phyloP scores from a whole-genome alignment of 2,888 invertebrate species.

The Tillus elongatus region DNA sequence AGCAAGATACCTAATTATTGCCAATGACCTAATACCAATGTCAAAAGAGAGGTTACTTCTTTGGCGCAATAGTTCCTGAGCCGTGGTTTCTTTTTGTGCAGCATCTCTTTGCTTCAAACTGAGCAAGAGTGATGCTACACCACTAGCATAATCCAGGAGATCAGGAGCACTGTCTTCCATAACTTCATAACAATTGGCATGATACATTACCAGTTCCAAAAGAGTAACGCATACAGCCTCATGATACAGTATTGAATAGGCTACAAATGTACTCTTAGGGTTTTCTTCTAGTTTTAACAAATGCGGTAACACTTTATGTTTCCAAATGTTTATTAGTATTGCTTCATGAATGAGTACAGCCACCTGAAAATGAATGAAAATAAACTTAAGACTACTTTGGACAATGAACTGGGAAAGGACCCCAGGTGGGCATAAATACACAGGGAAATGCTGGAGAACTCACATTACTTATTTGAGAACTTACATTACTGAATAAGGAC shows the following conservation, averaged over 20 bases:
- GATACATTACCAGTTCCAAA: slow-evolving; percentile 74
- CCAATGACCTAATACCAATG: slow-evolving; percentile 69
- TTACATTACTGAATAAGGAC: too few species aligned
- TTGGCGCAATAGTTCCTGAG: slow-evolving; percentile 57
- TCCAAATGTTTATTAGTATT: slow-evolving; percentile 77
- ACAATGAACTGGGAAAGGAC: too few species aligned
- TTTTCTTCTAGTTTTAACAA: slow-evolving; percentile 60
- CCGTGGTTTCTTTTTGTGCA: slow-evolving; percentile 39
- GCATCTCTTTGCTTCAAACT: slow-evolving; percentile 44
- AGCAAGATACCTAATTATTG: slow-evolving; percentile 64
- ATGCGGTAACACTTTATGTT: slow-evolving; percentile 68
- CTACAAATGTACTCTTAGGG: slow-evolving; percentile 61
- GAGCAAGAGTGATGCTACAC: slow-evolving; percentile 56
- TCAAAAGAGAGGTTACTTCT: slow-evolving; percentile 64
- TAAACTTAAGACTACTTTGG: too few species aligned
- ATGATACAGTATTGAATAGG: slow-evolving; percentile 52
- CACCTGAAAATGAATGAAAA: slow-evolving; percentile 52
- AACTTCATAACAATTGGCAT: slow-evolving; percentile 68
- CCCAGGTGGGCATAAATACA: too few species aligned
- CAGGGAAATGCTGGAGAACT: too few species aligned
- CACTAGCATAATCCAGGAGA: slow-evolving; percentile 71
- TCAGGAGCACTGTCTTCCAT: slow-evolving; percentile 70
- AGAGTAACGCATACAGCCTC: slow-evolving; percentile 62
- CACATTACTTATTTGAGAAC: too few species aligned
- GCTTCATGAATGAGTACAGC: slow-evolving; percentile 73